phyloP scores from a whole-genome alignment of 1,140 invertebrate genomes.

The Sinella curviseta region DNA sequence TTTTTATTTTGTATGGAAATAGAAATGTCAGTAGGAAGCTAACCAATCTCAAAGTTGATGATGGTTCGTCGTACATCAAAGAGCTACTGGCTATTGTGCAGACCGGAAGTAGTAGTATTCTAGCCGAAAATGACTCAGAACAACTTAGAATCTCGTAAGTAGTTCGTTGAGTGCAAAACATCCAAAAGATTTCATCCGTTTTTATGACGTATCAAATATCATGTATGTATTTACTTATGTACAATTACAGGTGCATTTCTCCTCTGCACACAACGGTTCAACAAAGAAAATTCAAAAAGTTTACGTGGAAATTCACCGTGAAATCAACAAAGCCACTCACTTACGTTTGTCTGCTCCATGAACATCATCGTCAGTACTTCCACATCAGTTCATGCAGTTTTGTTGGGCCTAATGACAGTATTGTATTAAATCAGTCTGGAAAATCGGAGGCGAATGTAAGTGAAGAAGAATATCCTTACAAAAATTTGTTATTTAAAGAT shows the following conservation, averaged over 20 bases:
- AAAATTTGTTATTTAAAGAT: background rate
- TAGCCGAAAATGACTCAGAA: background rate
- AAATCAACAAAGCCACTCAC: conserved; percentile 56
- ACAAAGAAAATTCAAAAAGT: conserved; percentile 66
- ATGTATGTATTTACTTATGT: background rate
- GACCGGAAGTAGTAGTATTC: background rate
- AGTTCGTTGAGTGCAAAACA: too few relatives aligned
- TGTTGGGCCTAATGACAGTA: background rate
- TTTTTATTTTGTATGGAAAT: background rate
- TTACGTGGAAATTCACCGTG: conserved; percentile 68
- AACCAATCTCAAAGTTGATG: background rate
- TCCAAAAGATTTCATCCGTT: too few relatives aligned
- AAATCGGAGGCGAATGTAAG: background rate
- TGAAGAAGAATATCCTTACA: background rate
- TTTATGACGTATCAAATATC: background rate
- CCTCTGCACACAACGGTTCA: conserved; percentile 52
- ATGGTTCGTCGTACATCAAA: background rate
- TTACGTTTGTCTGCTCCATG: conserved; percentile 70
- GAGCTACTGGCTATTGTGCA: background rate
- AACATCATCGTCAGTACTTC: conserved; percentile 73
- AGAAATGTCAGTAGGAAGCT: background rate
- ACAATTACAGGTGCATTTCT: background rate
- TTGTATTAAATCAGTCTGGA: background rate
- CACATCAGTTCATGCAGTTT: conserved; percentile 57
- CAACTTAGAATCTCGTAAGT: background rate